Conservation (phyloP, 2,797 vertebrate species). For the Sus cebifrons region DNA sequence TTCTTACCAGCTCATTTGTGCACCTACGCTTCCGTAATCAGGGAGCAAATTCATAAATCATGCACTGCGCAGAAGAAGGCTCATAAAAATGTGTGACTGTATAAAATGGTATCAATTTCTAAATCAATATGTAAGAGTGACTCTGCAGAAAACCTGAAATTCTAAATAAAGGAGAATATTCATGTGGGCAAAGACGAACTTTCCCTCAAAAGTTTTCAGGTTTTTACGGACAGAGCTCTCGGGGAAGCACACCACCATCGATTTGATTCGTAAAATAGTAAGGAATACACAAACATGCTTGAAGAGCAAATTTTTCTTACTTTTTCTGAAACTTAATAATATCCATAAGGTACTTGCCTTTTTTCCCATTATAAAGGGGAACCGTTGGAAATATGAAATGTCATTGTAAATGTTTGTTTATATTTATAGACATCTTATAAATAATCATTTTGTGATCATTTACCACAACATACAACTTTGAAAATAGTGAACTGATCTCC, state of each 20-base stretch:
- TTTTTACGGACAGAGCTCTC: background rate
- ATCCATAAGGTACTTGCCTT: background rate
- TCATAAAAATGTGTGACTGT: background rate
- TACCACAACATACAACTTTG: background rate
- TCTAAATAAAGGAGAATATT: background rate
- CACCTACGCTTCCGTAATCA: conserved; percentile 45
- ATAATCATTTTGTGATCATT: background rate
- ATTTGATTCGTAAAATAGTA: background rate
- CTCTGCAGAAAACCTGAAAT: background rate
- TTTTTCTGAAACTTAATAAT: conserved; percentile 23
- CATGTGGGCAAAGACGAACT: background rate
- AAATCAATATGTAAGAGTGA: background rate
- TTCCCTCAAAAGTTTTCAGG: background rate
- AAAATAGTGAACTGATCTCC: background rate
- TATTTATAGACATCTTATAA: too few species aligned
- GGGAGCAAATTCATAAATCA: conserved; percentile 34
- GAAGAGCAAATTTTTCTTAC: background rate
- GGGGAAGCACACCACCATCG: background rate
- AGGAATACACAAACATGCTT: background rate
- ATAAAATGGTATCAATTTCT: conserved; percentile 45
- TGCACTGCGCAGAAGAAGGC: background rate
- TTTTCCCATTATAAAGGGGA: background rate
- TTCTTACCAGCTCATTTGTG: conserved; percentile 46
- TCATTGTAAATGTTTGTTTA: background rate
- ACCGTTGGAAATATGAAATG: background rate